Conservation (phyloP, 2,797 vertebrate genomes). For the Euphonia xanthogaster region DNA sequence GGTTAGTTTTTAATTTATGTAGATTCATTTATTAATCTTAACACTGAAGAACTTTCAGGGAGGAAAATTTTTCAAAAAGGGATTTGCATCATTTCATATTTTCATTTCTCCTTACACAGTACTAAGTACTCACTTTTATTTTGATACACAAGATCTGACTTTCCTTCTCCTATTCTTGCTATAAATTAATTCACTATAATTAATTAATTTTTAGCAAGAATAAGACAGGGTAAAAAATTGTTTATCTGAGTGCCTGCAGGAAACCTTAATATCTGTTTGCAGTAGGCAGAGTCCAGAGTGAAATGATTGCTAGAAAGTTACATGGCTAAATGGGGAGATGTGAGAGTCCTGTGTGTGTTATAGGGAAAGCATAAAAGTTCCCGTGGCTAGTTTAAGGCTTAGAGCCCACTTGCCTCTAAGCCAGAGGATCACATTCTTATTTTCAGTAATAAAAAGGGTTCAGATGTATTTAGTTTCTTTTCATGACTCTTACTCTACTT, state of each 20-base stretch:
- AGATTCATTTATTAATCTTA: not conserved
- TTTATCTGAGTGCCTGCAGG: not conserved
- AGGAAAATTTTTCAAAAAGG: not conserved
- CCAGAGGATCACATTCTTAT: not conserved
- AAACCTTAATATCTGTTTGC: not conserved
- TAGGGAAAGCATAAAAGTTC: not conserved
- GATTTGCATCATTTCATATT: not conserved
- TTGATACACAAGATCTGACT: not conserved
- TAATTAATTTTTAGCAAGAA: not conserved
- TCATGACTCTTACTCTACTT: not conserved
- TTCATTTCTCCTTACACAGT: not conserved
- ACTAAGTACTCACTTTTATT: not conserved
- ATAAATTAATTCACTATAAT: too few relatives aligned
- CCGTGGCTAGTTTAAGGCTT: not conserved
- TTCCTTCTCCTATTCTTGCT: too few relatives aligned
- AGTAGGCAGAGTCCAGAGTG: not conserved
- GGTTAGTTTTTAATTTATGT: not conserved
- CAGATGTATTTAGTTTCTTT: not conserved
- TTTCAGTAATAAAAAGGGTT: not conserved
- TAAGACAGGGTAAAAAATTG: not conserved
- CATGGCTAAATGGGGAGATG: not conserved
- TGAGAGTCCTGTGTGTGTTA: not conserved
- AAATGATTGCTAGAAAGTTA: not conserved
- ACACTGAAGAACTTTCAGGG: not conserved
- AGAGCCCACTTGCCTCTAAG: not conserved